Conservation (phyloP, 2,888 invertebrate genomes). For the Eupithecia pulchellata region DNA sequence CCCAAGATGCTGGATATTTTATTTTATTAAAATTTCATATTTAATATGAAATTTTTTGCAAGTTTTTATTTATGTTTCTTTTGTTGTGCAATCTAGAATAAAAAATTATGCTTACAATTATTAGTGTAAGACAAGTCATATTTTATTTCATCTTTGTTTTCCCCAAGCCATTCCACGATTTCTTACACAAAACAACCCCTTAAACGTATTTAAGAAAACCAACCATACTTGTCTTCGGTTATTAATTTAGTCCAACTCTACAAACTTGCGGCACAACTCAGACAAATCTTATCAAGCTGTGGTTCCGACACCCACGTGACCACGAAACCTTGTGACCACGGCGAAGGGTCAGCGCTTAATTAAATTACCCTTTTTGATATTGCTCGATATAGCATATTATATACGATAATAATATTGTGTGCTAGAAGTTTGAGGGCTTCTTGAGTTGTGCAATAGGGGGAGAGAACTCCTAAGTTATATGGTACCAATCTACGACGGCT, state of each 20-base stretch:
- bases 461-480: background rate
- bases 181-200: background rate
- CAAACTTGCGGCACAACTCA: constrained; percentile 37
- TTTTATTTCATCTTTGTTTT: background rate
- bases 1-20: too few species aligned
- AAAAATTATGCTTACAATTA: too few species aligned
- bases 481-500: background rate
- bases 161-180: background rate
- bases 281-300: constrained; percentile 45
- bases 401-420: background rate
- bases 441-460: background rate
- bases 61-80: too few species aligned
- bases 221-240: background rate
- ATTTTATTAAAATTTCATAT: too few species aligned
- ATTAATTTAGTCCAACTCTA: background rate
- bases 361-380: constrained; percentile 49
- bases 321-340: constrained; percentile 55
- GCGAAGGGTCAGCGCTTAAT: constrained; percentile 49
- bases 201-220: background rate
- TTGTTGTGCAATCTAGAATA: too few species aligned
- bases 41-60: too few species aligned
- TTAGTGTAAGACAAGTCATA: too few species aligned
- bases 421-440: background rate
- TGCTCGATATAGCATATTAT: constrained; percentile 23
- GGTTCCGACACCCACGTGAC: constrained; percentile 36